These are phyloP conservation scores for Hippoglossus stenolepis DNA, from an alignment of 2,113 vertebrate genomes.

Conservation along the genomic window DNA sequence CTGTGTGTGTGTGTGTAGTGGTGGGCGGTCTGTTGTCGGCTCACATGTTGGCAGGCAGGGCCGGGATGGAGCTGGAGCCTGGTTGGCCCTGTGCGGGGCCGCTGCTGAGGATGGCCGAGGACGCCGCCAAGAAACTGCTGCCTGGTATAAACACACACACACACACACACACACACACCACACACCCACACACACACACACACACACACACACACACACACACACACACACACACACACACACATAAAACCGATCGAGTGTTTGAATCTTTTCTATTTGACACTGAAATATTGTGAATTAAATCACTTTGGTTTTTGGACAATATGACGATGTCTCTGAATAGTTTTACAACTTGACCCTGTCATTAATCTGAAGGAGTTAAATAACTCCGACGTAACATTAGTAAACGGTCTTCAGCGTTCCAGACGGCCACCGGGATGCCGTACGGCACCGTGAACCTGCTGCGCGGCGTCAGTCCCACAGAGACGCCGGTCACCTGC, in stretches of 20 bases:
- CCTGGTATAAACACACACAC: constrained; percentile 83
- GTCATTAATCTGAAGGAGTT: no score
- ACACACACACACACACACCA: no score
- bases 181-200: no score
- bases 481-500: constrained; percentile 95
- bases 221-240: no score
- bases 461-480: constrained; percentile 90
- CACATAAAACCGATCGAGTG: no score
- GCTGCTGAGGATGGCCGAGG: constrained; percentile 95
- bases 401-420: constrained; percentile 79
- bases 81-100: constrained; percentile 97
- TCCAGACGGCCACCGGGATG: constrained; percentile 96
- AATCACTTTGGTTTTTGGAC: no score
- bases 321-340: no score
- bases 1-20: constrained; percentile 79
- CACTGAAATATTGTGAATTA: no score
- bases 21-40: constrained; percentile 96
- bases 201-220: no score
- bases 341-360: no score
- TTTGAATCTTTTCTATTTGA: no score
- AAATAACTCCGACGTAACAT: not conserved
- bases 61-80: constrained; percentile 88
- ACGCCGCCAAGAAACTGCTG: constrained; percentile 93
- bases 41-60: constrained; percentile 91
- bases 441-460: constrained; percentile 97